phyloP scores from a whole-genome alignment of 2,797 vertebrate species.

The Gymnodraco acuticeps region DNA sequence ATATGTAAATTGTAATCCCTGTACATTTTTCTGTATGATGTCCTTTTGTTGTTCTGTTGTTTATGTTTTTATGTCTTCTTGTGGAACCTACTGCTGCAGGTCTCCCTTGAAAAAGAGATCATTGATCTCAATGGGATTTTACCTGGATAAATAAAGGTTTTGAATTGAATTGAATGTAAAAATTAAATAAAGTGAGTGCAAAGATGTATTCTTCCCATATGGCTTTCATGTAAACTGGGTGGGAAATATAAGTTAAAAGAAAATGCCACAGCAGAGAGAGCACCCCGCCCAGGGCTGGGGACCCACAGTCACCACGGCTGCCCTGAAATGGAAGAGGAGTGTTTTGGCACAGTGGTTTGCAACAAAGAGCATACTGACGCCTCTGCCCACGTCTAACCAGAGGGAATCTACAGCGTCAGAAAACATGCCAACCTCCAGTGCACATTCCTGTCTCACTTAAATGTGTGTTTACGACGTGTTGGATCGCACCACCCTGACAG shows the following conservation, averaged over 20 bases:
- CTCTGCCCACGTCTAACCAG: slow-evolving; percentile 55
- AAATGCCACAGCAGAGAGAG: slow-evolving; percentile 60
- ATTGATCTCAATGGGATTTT: too few species aligned
- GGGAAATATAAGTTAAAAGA: slow-evolving; percentile 48
- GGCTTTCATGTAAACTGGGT: slow-evolving; percentile 52
- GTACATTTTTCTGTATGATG: too few species aligned
- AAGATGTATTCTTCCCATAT: slow-evolving; percentile 47
- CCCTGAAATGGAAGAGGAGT: slow-evolving; percentile 62
- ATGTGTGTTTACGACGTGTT: slow-evolving; percentile 35
- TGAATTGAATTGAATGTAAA: too few species aligned
- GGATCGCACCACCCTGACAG: slow-evolving; percentile 16
- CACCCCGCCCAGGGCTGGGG: slow-evolving; percentile 62
- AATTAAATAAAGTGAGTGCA: slow-evolving; percentile 30
- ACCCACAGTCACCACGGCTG: slow-evolving; percentile 68
- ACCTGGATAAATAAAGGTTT: too few species aligned
- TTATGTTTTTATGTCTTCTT: too few species aligned
- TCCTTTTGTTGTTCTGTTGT: too few species aligned
- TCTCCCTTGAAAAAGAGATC: too few species aligned
- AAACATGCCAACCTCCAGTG: slow-evolving; percentile 33
- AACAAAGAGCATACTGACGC: slow-evolving; percentile 67
- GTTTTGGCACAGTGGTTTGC: slow-evolving; percentile 63
- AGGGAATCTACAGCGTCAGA: slow-evolving; percentile 49
- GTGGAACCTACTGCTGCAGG: too few species aligned
- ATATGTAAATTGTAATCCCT: too few species aligned
- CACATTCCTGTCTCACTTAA: slow-evolving; percentile 61